A percentile compares a stretch with the other conserved stretches of the same genome.
phyloP scores from a whole-genome alignment of 2,888 invertebrate species.

The Volucella zonaria region DNA sequence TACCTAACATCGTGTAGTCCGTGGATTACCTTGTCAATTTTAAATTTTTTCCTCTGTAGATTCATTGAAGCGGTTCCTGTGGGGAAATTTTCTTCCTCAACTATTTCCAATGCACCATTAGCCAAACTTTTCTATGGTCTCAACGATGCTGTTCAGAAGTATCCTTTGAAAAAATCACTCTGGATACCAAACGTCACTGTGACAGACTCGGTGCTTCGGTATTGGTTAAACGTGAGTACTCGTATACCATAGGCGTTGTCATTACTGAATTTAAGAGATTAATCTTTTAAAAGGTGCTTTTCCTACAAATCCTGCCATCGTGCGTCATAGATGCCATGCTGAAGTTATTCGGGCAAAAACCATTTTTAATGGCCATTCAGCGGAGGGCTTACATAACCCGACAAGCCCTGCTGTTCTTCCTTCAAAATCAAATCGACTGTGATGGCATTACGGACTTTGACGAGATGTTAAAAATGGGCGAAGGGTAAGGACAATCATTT shows the following conservation, averaged over 20 bases:
- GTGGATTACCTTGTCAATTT: not conserved
- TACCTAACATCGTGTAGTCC: not conserved
- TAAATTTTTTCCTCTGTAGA: not conserved
- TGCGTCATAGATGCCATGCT: slow-evolving; percentile 75
- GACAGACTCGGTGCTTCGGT: slow-evolving; percentile 9
- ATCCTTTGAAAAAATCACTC: slow-evolving; percentile 21
- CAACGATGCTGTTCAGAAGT: not conserved
- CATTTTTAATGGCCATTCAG: slow-evolving; percentile 76
- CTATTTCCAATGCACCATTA: not conserved
- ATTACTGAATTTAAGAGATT: not conserved
- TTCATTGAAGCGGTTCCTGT: slow-evolving; percentile 31
- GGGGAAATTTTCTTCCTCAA: slow-evolving; percentile 12
- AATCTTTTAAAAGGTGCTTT: slow-evolving; percentile 65
- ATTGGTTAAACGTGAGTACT: slow-evolving; percentile 19
- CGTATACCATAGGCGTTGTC: not conserved
- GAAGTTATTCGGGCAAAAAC: slow-evolving; percentile 73
- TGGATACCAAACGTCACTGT: slow-evolving; percentile 36
- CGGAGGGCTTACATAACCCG: slow-evolving; percentile 75
- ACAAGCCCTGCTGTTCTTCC: slow-evolving; percentile 77
- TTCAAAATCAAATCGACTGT: slow-evolving; percentile 76
- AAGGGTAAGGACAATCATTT: slow-evolving; percentile 71
- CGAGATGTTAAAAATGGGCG: slow-evolving; percentile 31
- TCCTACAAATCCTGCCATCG: slow-evolving; percentile 77
- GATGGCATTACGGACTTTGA: slow-evolving; percentile 75
- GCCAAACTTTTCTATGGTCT: not conserved